Evolutionary conservation across 64 coral and sea anemone genomes (phyloP).

Genomic region (Acropora yongei): DNA sequence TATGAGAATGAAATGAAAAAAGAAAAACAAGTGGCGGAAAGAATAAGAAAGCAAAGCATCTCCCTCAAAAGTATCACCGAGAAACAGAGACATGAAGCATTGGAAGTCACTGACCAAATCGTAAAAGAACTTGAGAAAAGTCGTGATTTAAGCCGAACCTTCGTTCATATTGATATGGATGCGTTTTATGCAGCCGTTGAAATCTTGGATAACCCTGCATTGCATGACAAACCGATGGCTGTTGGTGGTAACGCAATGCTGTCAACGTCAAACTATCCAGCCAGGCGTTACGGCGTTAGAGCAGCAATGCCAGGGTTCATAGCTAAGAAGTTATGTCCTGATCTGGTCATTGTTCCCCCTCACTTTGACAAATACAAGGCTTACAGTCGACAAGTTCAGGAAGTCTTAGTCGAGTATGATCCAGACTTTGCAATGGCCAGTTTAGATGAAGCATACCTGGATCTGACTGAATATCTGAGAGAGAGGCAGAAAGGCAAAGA

Average conservation of each 20-base stretch:
- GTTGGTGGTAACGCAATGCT: conserved; percentile 89
- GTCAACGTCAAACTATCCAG: conserved; percentile 94
- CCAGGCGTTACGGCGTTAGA: conserved; percentile 87
- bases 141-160: conserved; percentile 88
- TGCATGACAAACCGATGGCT: conserved; percentile 95
- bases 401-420: conserved; percentile 86
- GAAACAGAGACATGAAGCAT: conserved; percentile 74
- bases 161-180: conserved; percentile 99
- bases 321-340: conserved; percentile 94
- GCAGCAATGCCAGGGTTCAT: conserved; percentile 99
- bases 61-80: conserved; percentile 49
- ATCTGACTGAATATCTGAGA: conserved; percentile 82
- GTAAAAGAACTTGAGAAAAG: conserved; percentile 84
- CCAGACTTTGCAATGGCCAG: conserved; percentile 86
- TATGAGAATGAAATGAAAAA: conserved; percentile 93
- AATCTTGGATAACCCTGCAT: conserved; percentile 88
- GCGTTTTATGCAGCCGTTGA: conserved; percentile 98
- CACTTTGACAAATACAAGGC: conserved; percentile 87
- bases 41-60: conserved; percentile 64
- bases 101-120: conserved; percentile 65
- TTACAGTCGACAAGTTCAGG: conserved; percentile 74
- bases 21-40: conserved; percentile 91
- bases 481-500: conserved; percentile 58
- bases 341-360: conserved; percentile 80
- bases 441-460: conserved; percentile 96